Base-by-base conservation (phyloP, 2,113 vertebrate genomes). In the Carollia perspicillata region DNA sequence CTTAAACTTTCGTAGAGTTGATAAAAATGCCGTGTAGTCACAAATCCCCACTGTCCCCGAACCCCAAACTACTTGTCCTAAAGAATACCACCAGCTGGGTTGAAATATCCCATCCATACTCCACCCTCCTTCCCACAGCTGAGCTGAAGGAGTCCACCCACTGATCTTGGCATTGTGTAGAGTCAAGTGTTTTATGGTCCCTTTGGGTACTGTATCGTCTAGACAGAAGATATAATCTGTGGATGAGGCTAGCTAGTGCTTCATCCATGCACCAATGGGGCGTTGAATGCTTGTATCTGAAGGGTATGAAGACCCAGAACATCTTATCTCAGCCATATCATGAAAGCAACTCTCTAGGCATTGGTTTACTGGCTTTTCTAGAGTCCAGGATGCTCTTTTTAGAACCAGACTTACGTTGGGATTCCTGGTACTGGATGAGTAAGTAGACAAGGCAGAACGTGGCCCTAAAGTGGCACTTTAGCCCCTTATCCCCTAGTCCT, bases 121-220 rank as follows among this genome's bases (percentile, higher is more conserved):
- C 93, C 22, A 84, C 84, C 80, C 96, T 93, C 71, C 84, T 94
- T 55, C 49, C 84, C 80, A 77, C 69, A 58, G n/a, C 78, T 28
- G 93, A 81, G 69, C 26, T 53, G 75, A 75, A 28, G 51, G 53
- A 47, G 60, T 90, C 92, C 58, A 79, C 80, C 51, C 71, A 71
- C 51, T 90, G 77, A 49, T 75, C 79, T 51, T 66, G 66, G 74
- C 83, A 28, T 30, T 93, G 58, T 49, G 26, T 66, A 69, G 11
- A 95, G 53, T 84, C 69, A 51, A 58, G 77, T 40, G 63, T 90
- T 74, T 90, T 55, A 30, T 84, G 53, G 72, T 83, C 77, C 49
- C 68, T 90, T 44, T 77, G 83, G 51, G 81, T 16, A 58, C 75
- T 53, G 20, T 85, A 5, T 88, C 53, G 78, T 94, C 28, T 33